Percentiles rank a stretch among this genome's conserved stretches.
These are phyloP conservation scores for Microctenopoma stevenorrisi DNA, from an alignment of 2,797 vertebrate genomes.

Conservation along the genomic window DNA sequence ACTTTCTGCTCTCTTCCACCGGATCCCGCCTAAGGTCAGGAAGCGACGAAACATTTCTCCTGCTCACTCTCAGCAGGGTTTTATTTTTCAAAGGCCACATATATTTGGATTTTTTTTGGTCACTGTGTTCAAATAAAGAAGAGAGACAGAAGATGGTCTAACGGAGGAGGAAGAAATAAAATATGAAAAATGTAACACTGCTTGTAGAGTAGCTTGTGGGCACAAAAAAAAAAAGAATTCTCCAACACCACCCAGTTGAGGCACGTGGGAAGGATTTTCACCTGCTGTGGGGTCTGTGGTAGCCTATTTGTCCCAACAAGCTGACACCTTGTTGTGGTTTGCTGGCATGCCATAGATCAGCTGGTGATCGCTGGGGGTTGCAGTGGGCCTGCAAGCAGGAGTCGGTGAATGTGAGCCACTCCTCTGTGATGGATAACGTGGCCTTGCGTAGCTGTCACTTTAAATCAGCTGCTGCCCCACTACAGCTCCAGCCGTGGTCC, in stretches of 20 bases:
- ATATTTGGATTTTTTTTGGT: conserved; percentile 22
- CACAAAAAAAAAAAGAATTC: conserved; percentile 35
- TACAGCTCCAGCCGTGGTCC: conserved; percentile 36
- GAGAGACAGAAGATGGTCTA: conserved; percentile 14
- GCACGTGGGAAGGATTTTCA: conserved; percentile 41
- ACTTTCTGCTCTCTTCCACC: conserved; percentile 13
- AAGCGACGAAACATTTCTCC: not conserved
- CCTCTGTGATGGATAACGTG: conserved; percentile 69
- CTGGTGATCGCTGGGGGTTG: conserved; percentile 40
- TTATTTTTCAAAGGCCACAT: conserved; percentile 2
- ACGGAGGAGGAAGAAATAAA: conserved; percentile 28
- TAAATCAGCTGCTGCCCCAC: conserved; percentile 64
- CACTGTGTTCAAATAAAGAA: conserved; percentile 14
- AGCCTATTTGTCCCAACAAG: conserved; percentile 38
- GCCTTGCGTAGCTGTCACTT: conserved; percentile 73
- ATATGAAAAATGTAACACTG: conserved; percentile 16
- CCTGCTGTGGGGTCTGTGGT: conserved; percentile 39
- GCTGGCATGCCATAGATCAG: conserved; percentile 57
- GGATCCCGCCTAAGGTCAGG: conserved; percentile 17
- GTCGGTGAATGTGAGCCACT: conserved; percentile 58
- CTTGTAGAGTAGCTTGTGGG: conserved; percentile 46
- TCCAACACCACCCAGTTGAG: conserved; percentile 3
- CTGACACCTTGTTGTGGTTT: conserved; percentile 62
- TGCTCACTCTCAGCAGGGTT: not conserved
- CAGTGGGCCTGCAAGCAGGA: conserved; percentile 39